Base-by-base conservation (phyloP, 2,888 invertebrate genomes). In the Tinea pellionella region DNA sequence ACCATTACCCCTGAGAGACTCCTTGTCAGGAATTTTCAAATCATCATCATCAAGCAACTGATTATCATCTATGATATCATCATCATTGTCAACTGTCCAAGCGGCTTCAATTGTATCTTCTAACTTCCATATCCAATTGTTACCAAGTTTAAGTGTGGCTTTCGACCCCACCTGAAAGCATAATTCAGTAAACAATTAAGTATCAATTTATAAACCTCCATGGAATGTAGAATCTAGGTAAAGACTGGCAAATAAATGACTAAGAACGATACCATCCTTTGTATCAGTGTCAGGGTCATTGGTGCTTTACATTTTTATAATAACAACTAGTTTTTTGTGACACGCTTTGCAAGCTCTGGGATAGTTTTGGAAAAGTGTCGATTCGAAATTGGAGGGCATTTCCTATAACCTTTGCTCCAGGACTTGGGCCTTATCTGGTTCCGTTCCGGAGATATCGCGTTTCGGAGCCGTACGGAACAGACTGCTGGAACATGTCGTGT, bases 11-110 rank as follows among this genome's bases (percentile, higher is more conserved):
- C 89, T 92, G n/a, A 98, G 88, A 11, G 94, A 92, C 15, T 91
- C 86, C 29, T 94, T 92, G 70, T 95, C 93, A 2, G 99, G 99
- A 79, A 94, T 96, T 68, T 92, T 91, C 63, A 95, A 89, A 78
- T 99, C 98, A 62, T 93, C 93, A 68, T 96, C 96, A 78, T 97
- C 96, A 15, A 99, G 82, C 29, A 99, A 89, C 65, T 93, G 92
- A 77, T 97, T 94, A 63, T 95, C 94, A 79, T 98, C 94, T 65
- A 98, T 95, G 29, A 92, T 86, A 62, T 94, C 93, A 68, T 93
- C 92, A 69, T 96, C 94, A 62, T 91, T 89, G 59, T 82, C 71
- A 1, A 73, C 78, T 0, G 72, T 69, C 88, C 88, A 88, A 0
- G 83, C 88, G 19, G 76, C 78, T 64, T 90, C 90, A 9, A 92